These are phyloP conservation scores for Tragelaphus strepsiceros DNA, from an alignment of 2,113 vertebrate genomes.

Conservation along the genomic window DNA sequence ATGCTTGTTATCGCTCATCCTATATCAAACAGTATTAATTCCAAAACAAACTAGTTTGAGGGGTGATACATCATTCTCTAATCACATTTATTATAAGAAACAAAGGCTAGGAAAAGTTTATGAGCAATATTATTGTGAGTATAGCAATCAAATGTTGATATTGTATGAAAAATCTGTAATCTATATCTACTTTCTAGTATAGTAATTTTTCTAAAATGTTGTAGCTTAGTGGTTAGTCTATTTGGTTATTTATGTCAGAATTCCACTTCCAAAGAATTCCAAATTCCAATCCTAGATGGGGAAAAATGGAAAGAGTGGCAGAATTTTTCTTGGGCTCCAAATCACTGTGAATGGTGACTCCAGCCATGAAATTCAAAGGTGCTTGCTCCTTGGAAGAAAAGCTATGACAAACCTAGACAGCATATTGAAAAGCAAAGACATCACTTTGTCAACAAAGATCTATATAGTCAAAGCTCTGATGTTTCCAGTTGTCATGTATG, in stretches of 20 bases:
- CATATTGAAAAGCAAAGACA: background rate
- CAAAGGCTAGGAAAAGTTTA: background rate
- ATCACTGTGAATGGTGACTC: background rate
- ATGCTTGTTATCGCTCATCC: background rate
- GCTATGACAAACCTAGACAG: background rate
- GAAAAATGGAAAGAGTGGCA: background rate
- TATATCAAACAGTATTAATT: background rate
- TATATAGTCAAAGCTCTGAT: background rate
- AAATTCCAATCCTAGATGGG: background rate
- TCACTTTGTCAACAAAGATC: background rate
- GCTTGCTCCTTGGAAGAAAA: background rate
- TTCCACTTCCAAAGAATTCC: background rate
- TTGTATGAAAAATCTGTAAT: background rate
- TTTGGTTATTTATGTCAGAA: constrained; percentile 16
- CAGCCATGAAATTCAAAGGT: background rate
- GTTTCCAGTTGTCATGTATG: background rate
- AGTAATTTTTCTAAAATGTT: background rate
- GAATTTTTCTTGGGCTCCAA: background rate
- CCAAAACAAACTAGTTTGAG: background rate
- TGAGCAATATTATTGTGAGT: background rate
- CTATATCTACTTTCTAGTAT: background rate
- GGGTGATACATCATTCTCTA: background rate
- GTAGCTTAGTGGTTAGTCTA: background rate
- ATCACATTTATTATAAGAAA: background rate
- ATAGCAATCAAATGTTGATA: background rate